Percentiles rank a stretch among this genome's conserved stretches.
Evolutionary conservation across 2,888 invertebrate species (phyloP).

Genomic region (Epistrophe grossulariae): DNA sequence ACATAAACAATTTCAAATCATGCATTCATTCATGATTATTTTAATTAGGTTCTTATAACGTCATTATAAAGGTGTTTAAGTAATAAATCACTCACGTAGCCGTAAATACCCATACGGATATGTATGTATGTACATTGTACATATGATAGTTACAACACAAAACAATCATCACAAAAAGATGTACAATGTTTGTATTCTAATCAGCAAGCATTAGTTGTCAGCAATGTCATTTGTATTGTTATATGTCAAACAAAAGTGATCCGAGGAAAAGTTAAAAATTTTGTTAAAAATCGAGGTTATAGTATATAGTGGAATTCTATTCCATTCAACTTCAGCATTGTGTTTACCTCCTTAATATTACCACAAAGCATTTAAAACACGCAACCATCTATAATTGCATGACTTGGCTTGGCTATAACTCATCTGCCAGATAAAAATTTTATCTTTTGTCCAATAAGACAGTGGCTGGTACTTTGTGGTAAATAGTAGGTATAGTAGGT

Average conservation of each 20-base stretch:
- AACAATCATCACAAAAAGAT: slow-evolving; percentile 4
- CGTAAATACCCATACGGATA: background rate
- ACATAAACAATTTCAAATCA: slow-evolving; percentile 21
- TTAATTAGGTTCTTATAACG: background rate
- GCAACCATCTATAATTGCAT: slow-evolving; percentile 49
- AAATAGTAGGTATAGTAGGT: background rate
- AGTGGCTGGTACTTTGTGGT: slow-evolving; percentile 41
- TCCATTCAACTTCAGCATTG: slow-evolving; percentile 4
- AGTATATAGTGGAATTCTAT: slow-evolving; percentile 11
- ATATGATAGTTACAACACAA: background rate
- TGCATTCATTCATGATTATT: slow-evolving; percentile 38
- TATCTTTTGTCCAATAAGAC: slow-evolving; percentile 45
- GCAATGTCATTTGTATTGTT: slow-evolving; percentile 23
- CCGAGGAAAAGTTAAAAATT: slow-evolving; percentile 22
- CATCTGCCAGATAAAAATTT: slow-evolving; percentile 30
- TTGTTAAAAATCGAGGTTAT: slow-evolving; percentile 21
- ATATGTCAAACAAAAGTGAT: slow-evolving; percentile 34
- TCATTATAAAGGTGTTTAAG: slow-evolving; percentile 34
- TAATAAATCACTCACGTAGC: slow-evolving; percentile 18
- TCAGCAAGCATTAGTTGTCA: slow-evolving; percentile 8
- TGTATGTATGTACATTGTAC: no score
- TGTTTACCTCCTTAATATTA: slow-evolving; percentile 7
- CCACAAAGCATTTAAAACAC: background rate
- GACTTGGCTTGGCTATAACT: slow-evolving; percentile 55
- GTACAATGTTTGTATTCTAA: slow-evolving; percentile 7